These are phyloP conservation scores for Cataglyphis livida DNA, from an alignment of 2,888 invertebrate genomes.

Conservation along the genomic window DNA sequence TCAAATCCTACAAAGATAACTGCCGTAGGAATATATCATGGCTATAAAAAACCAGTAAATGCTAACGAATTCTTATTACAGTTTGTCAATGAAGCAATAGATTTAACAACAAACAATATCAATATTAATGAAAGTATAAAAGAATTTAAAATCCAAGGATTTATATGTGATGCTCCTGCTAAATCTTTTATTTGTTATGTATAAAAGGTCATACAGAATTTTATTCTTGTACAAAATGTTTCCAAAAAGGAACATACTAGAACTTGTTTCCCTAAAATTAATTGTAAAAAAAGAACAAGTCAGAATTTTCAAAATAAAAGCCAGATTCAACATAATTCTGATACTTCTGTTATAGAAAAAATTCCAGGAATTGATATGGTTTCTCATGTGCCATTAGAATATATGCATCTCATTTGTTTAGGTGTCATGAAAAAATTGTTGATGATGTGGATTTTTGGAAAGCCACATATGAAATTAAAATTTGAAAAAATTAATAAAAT, in stretches of 20 bases:
- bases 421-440: slow-evolving; percentile 51
- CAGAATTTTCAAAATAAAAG: slow-evolving; percentile 46
- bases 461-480: slow-evolving; percentile 35
- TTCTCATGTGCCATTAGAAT: slow-evolving; percentile 51
- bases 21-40: slow-evolving; percentile 27
- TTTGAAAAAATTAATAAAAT: slow-evolving; percentile 36
- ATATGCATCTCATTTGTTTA: slow-evolving; percentile 59
- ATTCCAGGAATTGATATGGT: slow-evolving; percentile 59
- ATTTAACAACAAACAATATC: slow-evolving; percentile 1
- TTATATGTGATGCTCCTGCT: slow-evolving; percentile 18
- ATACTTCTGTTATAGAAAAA: slow-evolving; percentile 36
- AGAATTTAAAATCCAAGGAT: slow-evolving; percentile 23
- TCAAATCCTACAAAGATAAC: slow-evolving; percentile 26
- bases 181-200: slow-evolving; percentile 47
- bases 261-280: slow-evolving; percentile 49
- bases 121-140: slow-evolving; percentile 28
- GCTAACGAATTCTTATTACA: slow-evolving; percentile 12
- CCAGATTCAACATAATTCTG: slow-evolving; percentile 41
- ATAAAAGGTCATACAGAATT: slow-evolving; percentile 54
- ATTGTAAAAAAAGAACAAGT: slow-evolving; percentile 37
- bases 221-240: slow-evolving; percentile 58
- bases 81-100: slow-evolving; percentile 17
- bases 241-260: slow-evolving; percentile 33
- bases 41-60: slow-evolving; percentile 21
- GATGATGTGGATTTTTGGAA: slow-evolving; percentile 36